Evolutionary conservation across 2,113 vertebrate genomes (phyloP).

Genomic region (Collichthys lucidus): DNA sequence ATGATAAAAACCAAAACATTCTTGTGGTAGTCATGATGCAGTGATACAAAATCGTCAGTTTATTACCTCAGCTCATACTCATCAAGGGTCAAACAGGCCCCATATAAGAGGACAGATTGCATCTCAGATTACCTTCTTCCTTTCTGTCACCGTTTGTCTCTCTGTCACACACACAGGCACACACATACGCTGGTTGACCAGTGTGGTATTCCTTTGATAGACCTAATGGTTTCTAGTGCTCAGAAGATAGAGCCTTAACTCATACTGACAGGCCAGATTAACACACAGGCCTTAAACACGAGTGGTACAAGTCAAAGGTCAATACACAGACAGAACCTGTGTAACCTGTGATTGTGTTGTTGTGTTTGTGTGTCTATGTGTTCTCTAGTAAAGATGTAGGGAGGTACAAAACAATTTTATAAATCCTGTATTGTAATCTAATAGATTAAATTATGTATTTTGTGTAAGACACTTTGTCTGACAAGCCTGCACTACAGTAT

Average conservation of each 20-base stretch:
- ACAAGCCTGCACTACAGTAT: not conserved
- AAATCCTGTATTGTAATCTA: not conserved
- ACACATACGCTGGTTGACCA: not conserved
- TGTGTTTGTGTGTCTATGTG: not conserved
- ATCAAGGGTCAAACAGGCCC: slow-evolving; percentile 17
- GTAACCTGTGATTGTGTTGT: not conserved
- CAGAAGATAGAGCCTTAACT: slow-evolving; percentile 45
- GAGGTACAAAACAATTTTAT: not conserved
- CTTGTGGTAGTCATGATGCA: not conserved
- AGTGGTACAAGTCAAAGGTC: slow-evolving; percentile 61
- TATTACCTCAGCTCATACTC: slow-evolving; percentile 14
- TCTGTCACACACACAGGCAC: slow-evolving; percentile 2
- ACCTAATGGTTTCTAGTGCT: slow-evolving; percentile 51
- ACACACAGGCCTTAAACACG: slow-evolving; percentile 56
- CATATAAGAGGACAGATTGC: slow-evolving; percentile 27
- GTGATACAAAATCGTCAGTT: slow-evolving; percentile 3
- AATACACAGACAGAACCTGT: slow-evolving; percentile 33
- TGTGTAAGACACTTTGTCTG: not conserved
- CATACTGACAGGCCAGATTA: slow-evolving; percentile 55
- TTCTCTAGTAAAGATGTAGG: not conserved
- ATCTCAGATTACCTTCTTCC: slow-evolving; percentile 22
- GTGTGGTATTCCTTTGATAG: slow-evolving; percentile 35
- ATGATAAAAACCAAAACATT: no score
- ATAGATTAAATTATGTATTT: not conserved
- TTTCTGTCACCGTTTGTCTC: not conserved